phyloP scores from a whole-genome alignment of 2,113 vertebrate genomes.

The Apistogramma diplotaenia region DNA sequence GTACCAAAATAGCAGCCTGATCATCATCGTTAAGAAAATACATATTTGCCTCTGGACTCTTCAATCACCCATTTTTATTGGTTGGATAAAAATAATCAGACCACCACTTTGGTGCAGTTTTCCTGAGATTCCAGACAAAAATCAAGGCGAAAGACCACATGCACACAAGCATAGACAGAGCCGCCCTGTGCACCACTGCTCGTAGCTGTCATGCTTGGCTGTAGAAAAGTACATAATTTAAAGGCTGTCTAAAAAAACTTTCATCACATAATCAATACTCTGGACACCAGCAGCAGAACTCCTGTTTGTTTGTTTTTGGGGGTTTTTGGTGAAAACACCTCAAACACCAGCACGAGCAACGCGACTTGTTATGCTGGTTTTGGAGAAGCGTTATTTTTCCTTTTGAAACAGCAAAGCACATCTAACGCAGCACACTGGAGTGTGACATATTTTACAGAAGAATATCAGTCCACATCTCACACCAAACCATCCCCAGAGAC shows the following conservation, averaged over 20 bases:
- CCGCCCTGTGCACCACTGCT: neutral
- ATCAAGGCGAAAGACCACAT: neutral
- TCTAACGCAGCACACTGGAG: neutral
- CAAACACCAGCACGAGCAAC: conserved; percentile 34
- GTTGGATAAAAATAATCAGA: conserved; percentile 11
- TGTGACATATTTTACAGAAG: conserved; percentile 3
- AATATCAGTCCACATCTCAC: conserved; percentile 40
- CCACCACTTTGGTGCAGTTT: neutral
- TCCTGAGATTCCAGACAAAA: conserved; percentile 12
- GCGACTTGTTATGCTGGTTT: conserved; percentile 24
- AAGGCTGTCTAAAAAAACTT: neutral
- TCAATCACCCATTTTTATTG: neutral
- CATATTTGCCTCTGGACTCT: neutral
- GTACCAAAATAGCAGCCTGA: conserved; percentile 8
- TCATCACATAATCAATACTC: neutral
- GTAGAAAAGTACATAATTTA: neutral
- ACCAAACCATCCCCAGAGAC: conserved; percentile 58
- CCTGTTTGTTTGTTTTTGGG: too few species aligned
- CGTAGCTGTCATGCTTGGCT: neutral
- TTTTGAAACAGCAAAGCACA: neutral
- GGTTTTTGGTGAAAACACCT: neutral
- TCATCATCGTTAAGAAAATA: neutral
- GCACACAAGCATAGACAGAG: neutral
- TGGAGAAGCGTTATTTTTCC: neutral
- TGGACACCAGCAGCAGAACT: conserved; percentile 3